Base-by-base conservation (phyloP, 2,888 invertebrate species). In the Stenolophus ochropezus region DNA sequence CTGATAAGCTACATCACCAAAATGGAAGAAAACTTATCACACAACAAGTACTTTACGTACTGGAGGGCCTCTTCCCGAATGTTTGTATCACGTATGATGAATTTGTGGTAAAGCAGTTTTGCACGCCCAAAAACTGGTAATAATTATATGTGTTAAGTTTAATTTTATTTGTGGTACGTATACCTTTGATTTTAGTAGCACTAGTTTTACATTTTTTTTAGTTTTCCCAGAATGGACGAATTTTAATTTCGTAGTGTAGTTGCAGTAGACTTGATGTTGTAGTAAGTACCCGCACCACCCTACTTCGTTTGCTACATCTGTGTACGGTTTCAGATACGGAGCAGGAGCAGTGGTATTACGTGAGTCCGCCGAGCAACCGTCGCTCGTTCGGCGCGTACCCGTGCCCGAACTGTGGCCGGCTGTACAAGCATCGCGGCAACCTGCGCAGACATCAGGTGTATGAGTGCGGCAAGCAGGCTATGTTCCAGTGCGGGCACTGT, bases 351-450 rank as follows among this genome's bases (percentile, higher is more conserved):
- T 69, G 65, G 58, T 51, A 65, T 49, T 21, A 49, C 47, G 20
- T 58, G 33, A 42, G 11, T 8, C 33, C 33, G 11, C n/a, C n/a
- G n/a, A n/a, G n/a, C n/a, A 69, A 33, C 33, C 58, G 61, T 0
- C 42, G 58, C 23, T 4, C 58, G n/a, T 81, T 73, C n/a, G 81
- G 74, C 1, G 61, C 74, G 11, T 58, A 81, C 85, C 88, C 89
- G 83, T 94, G 94, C 90, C 92, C 91, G 86, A 92, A 91, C 86
- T 96, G 96, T 89, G 94, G 95, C 84, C 96, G 96, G 90, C 92
- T 94, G 86, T 96, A 96, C 92, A 94, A 94, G 90, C 94, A 94
- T 89, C 94, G 94, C 87, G 94, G 94, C 85, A 95, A 94, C 83
- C 91, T 96, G 86, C 94, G 93, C 88, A 92, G 94, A 83, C 95